Conservation (phyloP, 2,888 invertebrate species). For the Cryptosula pallasiana region DNA sequence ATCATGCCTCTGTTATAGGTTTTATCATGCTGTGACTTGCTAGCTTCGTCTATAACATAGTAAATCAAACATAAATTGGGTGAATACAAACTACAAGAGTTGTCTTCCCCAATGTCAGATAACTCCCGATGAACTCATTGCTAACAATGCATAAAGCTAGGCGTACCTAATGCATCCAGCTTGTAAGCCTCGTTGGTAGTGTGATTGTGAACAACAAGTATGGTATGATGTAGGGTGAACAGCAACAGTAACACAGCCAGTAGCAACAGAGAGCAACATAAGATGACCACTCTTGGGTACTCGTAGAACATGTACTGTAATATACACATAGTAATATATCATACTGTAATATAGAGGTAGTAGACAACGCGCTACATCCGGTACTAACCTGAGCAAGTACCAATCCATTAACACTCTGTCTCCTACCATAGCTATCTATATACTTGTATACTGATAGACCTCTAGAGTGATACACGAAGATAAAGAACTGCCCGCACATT, state of each 20-base stretch:
- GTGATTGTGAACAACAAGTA: constrained; percentile 42
- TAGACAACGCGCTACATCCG: too few relatives aligned
- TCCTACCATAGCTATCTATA: constrained; percentile 34
- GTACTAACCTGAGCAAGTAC: constrained; percentile 45
- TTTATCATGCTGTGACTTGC: background rate
- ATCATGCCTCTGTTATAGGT: background rate
- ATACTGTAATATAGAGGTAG: too few relatives aligned
- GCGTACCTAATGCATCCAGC: constrained; percentile 7
- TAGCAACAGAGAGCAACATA: constrained; percentile 37
- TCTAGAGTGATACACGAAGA: constrained; percentile 33
- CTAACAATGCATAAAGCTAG: too few relatives aligned
- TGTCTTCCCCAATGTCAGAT: background rate
- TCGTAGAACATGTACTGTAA: constrained; percentile 48
- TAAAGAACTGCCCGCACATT: constrained; percentile 36
- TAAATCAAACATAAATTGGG: background rate
- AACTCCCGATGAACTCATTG: too few relatives aligned
- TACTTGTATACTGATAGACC: constrained; percentile 37
- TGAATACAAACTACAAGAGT: background rate
- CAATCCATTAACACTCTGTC: constrained; percentile 36
- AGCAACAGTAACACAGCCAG: constrained; percentile 36
- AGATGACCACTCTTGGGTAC: constrained; percentile 44
- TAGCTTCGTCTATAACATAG: background rate
- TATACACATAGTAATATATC: too few relatives aligned
- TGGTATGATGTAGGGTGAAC: constrained; percentile 43
- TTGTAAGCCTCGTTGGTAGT: constrained; percentile 51